A percentile compares a stretch with the other conserved stretches of the same genome.
Conservation (phyloP, 2,797 vertebrate genomes). For the Xyrichtys novacula region DNA sequence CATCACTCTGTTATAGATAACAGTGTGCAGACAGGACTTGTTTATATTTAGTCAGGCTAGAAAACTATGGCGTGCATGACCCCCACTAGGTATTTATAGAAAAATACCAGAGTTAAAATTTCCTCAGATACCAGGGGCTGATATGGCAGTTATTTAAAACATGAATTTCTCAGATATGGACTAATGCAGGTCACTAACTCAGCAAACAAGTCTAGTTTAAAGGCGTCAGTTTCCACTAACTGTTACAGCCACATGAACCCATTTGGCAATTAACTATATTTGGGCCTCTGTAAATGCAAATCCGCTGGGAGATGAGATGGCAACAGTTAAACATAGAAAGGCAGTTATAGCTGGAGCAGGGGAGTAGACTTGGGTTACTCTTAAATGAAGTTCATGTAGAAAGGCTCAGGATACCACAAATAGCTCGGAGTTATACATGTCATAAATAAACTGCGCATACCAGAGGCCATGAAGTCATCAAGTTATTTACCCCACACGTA, state of each 20-base stretch:
- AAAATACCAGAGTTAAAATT: slow-evolving; percentile 55
- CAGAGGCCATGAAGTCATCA: slow-evolving; percentile 60
- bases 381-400: slow-evolving; percentile 63
- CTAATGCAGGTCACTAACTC: slow-evolving; percentile 13
- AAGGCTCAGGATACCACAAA: slow-evolving; percentile 63
- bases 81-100: slow-evolving; percentile 74
- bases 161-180: slow-evolving; percentile 11
- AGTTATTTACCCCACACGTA: slow-evolving; percentile 44
- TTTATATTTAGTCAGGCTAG: slow-evolving; percentile 82
- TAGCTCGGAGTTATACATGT: slow-evolving; percentile 53
- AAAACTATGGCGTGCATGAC: slow-evolving; percentile 67
- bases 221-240: slow-evolving; percentile 17
- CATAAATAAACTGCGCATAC: slow-evolving; percentile 57
- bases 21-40: slow-evolving; percentile 62
- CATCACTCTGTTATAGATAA: slow-evolving; percentile 72
- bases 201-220: slow-evolving; percentile 26
- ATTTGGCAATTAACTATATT: slow-evolving; percentile 70
- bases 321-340: slow-evolving; percentile 78
- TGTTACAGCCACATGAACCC: slow-evolving; percentile 33
- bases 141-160: slow-evolving; percentile 31
- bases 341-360: slow-evolving; percentile 65
- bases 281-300: slow-evolving; percentile 57
- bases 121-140: slow-evolving; percentile 35
- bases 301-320: slow-evolving; percentile 63
- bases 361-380: slow-evolving; percentile 71